Percentiles rank a stretch among this genome's conserved stretches.
Evolutionary conservation across 2,797 vertebrate genomes (phyloP).

Genomic region (Numenius phaeopus): DNA sequence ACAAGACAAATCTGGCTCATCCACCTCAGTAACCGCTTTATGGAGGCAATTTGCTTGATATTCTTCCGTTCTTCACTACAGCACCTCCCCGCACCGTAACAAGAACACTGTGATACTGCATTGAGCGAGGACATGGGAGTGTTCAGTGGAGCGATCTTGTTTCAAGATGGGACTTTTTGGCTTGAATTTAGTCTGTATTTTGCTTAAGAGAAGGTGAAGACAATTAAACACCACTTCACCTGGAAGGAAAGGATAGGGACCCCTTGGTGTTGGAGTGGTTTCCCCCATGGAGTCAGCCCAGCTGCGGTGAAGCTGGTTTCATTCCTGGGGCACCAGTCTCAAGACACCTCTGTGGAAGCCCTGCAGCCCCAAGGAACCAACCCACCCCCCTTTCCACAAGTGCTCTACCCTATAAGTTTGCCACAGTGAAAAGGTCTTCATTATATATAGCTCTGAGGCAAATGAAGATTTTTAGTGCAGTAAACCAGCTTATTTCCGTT

Average conservation of each 20-base stretch:
- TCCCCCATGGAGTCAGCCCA: background rate
- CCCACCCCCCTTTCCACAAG: background rate
- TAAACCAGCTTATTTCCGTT: background rate
- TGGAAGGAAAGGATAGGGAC: background rate
- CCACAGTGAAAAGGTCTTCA: background rate
- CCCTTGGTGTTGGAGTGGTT: accelerated
- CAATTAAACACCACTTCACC: background rate
- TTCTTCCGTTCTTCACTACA: background rate
- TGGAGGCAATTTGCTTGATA: background rate
- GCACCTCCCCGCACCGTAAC: background rate
- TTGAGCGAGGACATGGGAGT: background rate
- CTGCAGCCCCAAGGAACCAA: background rate
- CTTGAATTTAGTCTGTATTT: background rate
- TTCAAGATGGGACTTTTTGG: background rate
- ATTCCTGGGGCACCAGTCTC: background rate
- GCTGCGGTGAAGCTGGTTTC: accelerated
- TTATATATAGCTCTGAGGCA: background rate
- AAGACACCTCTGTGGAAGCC: background rate
- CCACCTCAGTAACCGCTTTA: background rate
- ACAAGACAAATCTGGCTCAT: background rate
- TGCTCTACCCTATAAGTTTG: background rate
- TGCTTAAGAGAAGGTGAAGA: background rate
- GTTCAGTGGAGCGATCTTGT: accelerated
- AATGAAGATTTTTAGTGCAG: background rate
- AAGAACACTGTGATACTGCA: background rate